Evolutionary conservation across 2,797 vertebrate genomes (phyloP), one percentile per base, ranked within the genome.

Genomic region (Propithecus deckenii): DNA sequence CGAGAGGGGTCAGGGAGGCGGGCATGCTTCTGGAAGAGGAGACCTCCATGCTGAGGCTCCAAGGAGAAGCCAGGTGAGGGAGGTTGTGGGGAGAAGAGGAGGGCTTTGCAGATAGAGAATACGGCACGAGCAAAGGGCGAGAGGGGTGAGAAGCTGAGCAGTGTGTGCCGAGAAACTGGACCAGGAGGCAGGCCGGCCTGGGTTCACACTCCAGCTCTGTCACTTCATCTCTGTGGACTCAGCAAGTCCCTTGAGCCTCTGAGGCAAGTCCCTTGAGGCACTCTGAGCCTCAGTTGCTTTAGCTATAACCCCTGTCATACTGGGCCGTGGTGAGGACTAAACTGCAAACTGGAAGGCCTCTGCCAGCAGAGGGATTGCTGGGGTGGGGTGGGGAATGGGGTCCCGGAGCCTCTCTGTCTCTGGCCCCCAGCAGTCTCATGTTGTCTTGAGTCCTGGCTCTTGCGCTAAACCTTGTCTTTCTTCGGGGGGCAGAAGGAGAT

Each of bases 401-500:
- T 32, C 86, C 83, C 7, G 23, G 20, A 30, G 30, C 67, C 71
- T 41, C 41, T 22, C 83, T 43, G 35, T 71, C 61, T 18, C 65
- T 48, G 30, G 20, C 35, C 8, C 41, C n/a, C 38, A 30, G 41
- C 38, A 61, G 32, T 65, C 30, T 59, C 48, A 10, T 1, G 0
- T n/a, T 30, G 22, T 32, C 52, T 28, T 1, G 12, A n/a, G 46
- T 25, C 30, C 86, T 43, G 13, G 4, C 63, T 67, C 28, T 52
- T n/a, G 43, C 35, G 25, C 46, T 61, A 71, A 87, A 63, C 22
- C 57, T n/a, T 25, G 17, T 88, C 50, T 97, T 71, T 97, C 74
- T 96, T 86, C 76, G 61, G 71, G 32, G 75, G 48, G 52, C 91
- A 98, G 98, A 98, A 98, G 96, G 98, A 98, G 92, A 97, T 98